Evolutionary conservation across 1,140 invertebrate genomes (phyloP), one percentile per base, ranked within the genome.

Genomic region (Saxidomus purpurata): DNA sequence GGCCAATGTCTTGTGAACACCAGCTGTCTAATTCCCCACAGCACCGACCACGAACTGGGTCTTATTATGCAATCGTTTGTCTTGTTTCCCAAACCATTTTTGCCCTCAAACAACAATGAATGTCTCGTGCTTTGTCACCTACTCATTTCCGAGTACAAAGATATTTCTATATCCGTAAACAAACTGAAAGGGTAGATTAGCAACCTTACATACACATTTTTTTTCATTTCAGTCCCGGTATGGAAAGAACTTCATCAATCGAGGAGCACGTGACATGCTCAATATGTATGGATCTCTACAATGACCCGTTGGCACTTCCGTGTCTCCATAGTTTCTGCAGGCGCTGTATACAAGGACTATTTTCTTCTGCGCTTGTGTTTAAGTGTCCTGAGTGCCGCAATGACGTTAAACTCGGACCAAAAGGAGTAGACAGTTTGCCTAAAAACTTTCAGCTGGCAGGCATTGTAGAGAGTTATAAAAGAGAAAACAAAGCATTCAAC

Each of bases 261-360:
- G 86, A 80, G 25, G 74, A 88, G n/a, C 86, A 88, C 55, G 86
- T 88, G 28, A 88, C 86, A 9, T 88, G 86, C 38, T 80, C 76
- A n/a, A 69, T 88, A 17, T 88, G 86, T 43, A 88, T 81, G 55
- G 86, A 88, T 38, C 59, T 88, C 19, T 88, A 88, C 61, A 55
- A 52, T 22, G 86, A 88, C n/a, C 86, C 86, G 22, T 67, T 88
- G 34, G 86, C 86, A 13, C 77, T 88, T 13, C 86, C 86, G 1
- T 88, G 86, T 47, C 49, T 88, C 19, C 86, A 88, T 55, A 88
- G 86, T 63, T 88, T 88, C 38, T 88, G 86, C 63, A 59, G 61
- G 28, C 76, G 63, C 8, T 88, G 86, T 31, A 40, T 88, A 19
- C 55, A 81, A 28, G 76, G 86, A 3, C n/a, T 88, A 17, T 69